Evolutionary conservation across 2,797 vertebrate species (phyloP).

Genomic region (Craterocephalus amniculus): DNA sequence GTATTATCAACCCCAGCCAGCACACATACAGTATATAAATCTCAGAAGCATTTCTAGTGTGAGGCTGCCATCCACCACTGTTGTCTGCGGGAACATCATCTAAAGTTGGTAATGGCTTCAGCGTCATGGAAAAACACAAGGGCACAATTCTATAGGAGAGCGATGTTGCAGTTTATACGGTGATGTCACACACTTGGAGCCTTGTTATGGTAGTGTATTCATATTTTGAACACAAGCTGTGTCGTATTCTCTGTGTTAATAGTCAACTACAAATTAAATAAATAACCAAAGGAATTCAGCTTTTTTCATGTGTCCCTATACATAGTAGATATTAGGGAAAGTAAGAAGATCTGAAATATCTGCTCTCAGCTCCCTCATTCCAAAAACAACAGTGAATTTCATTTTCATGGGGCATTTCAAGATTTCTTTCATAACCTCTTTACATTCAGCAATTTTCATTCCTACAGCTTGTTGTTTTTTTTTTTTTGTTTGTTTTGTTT

Average conservation of each 20-base stretch:
- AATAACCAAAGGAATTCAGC: not conserved
- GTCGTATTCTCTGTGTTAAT: not conserved
- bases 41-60: conserved; percentile 47
- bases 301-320: not conserved
- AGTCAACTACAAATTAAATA: not conserved
- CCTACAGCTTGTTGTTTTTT: conserved; percentile 48
- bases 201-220: not conserved
- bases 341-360: conserved; percentile 1
- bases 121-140: conserved; percentile 25
- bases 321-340: not conserved
- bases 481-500: no score
- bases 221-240: not conserved
- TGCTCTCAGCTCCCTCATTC: not conserved
- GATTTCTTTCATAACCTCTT: conserved; percentile 37
- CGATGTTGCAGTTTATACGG: not conserved
- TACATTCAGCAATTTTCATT: conserved; percentile 21
- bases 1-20: conserved; percentile 80
- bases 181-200: not conserved
- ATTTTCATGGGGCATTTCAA: conserved; percentile 30
- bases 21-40: conserved; percentile 72
- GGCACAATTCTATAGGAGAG: conserved; percentile 31
- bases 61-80: conserved; percentile 43
- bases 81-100: conserved; percentile 48
- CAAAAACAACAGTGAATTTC: conserved; percentile 22
- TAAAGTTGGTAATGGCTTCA: conserved; percentile 28